Percentiles rank a stretch among this genome's conserved stretches.
Evolutionary conservation across 2,888 invertebrate genomes (phyloP).

Genomic region (Drosophila paramelanica): DNA sequence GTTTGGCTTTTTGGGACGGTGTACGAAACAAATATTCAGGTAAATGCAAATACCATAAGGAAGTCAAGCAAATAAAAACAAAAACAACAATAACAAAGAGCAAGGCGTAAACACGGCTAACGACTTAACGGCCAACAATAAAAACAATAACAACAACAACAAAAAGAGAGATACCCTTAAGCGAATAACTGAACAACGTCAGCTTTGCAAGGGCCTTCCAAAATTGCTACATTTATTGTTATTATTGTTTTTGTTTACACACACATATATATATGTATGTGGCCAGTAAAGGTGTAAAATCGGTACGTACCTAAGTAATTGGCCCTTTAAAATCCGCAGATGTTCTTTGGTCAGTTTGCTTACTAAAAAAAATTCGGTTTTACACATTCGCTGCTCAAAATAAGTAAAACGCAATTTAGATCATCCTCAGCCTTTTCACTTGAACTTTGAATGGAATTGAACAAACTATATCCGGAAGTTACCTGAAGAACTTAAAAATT

Average conservation of each 20-base stretch:
- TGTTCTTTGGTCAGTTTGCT: not conserved
- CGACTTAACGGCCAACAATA: not conserved
- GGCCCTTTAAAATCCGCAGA: conserved; percentile 3
- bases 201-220: conserved; percentile 4
- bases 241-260: too few relatives aligned
- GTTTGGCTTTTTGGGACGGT: conserved; percentile 36
- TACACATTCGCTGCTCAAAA: not conserved
- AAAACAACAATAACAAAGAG: not conserved
- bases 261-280: not conserved
- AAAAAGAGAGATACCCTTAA: not conserved
- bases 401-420: conserved; percentile 3
- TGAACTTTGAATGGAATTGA: not conserved
- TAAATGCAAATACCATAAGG: conserved; percentile 49
- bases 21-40: conserved; percentile 31
- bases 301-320: not conserved
- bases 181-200: not conserved
- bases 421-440: not conserved
- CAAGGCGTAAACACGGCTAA: not conserved
- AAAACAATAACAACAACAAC: not conserved
- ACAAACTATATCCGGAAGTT: not conserved
- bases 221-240: not conserved
- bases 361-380: not conserved
- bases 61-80: conserved; percentile 44
- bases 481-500: conserved; percentile 3
- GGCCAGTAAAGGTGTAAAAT: not conserved